Base-by-base conservation (phyloP, 2,888 invertebrate species). In the Molanna angustata region DNA sequence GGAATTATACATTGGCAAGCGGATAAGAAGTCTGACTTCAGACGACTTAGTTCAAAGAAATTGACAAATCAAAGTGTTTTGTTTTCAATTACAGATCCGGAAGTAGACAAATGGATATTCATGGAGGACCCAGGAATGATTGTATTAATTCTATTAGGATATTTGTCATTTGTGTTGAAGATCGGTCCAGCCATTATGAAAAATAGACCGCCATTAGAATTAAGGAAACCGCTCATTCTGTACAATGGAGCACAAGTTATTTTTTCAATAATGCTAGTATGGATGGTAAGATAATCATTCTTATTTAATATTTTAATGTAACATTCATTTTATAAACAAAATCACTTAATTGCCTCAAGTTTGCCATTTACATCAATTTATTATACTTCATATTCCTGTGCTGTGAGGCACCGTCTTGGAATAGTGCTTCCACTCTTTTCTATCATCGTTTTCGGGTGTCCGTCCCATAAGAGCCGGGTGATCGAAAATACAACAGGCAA, bases 171-270 rank as follows among this genome's bases (percentile, higher is more conserved):
- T 63, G 86, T 90, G 13, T 63, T 85, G 21, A 84, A 84, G 65
- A 72, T 86, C 45, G 88, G 89, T 0, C 90, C 90, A 1, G 75
- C 80, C 61, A 70, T 84, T 58, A 90, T 90, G 90, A 82, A 82
- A 66, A 84, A 86, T 57, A 75, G 87, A 22, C 75, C 81, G 39
- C 82, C 89, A 0, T 77, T 86, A 62, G 80, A 86, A 62, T 72
- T 94, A 54, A 84, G 88, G 62, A 79, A 78, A 27, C 66, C 88
- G 1, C 78, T 94, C 69, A 82, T 93, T 19, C 76, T 82, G 37
- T 96, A 95, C 67, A 96, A 96, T 67, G 86, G 87, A 2, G 82
- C 86, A 49, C 94, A 95, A 82, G 94, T 95, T 1, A 56, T 88
- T 17, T 83, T 94, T 64, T 94, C 93, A 49, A 64, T 80, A 17